These are phyloP conservation scores for Octopus bimaculoides DNA, from an alignment of 1,140 invertebrate genomes.

Conservation along the genomic window DNA sequence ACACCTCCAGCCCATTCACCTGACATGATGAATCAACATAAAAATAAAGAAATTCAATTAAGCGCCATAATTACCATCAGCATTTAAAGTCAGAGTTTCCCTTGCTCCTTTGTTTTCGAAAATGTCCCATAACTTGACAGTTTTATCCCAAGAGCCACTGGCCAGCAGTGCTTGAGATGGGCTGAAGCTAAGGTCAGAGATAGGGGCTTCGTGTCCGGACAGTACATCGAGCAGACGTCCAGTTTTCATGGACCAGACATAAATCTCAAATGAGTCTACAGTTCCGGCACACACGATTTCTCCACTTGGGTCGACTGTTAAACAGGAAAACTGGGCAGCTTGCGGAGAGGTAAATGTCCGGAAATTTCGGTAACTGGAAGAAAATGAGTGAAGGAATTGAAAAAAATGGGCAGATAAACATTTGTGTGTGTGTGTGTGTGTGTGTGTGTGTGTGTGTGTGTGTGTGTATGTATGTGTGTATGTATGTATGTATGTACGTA, in stretches of 20 bases:
- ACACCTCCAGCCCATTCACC: too few species aligned
- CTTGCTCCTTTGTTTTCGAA: constrained; percentile 77
- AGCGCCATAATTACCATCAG: constrained; percentile 68
- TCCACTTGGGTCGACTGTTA: constrained; percentile 82
- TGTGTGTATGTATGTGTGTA: too few species aligned
- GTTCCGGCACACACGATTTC: constrained; percentile 92
- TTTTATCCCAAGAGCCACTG: constrained; percentile 93
- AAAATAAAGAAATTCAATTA: too few species aligned
- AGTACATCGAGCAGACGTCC: constrained; percentile 87
- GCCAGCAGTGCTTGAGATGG: constrained; percentile 72
- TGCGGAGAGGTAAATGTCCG: constrained; percentile 87
- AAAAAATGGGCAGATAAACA: too few species aligned
- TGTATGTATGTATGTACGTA: too few species aligned
- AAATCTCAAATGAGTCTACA: constrained; percentile 92
- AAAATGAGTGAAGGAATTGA: not conserved
- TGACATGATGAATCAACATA: too few species aligned
- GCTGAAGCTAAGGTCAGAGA: constrained; percentile 79
- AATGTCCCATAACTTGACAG: constrained; percentile 87
- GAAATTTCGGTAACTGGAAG: constrained; percentile 88
- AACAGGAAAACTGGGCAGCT: constrained; percentile 88
- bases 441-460: too few species aligned
- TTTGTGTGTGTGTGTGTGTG: too few species aligned
- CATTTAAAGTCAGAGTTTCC: constrained; percentile 75
- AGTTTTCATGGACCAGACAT: constrained; percentile 90
- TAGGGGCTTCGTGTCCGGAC: constrained; percentile 88